A percentile compares a stretch with the other conserved stretches of the same genome.
phyloP scores from a whole-genome alignment of 2,113 vertebrate genomes.

The Agelaius tricolor region DNA sequence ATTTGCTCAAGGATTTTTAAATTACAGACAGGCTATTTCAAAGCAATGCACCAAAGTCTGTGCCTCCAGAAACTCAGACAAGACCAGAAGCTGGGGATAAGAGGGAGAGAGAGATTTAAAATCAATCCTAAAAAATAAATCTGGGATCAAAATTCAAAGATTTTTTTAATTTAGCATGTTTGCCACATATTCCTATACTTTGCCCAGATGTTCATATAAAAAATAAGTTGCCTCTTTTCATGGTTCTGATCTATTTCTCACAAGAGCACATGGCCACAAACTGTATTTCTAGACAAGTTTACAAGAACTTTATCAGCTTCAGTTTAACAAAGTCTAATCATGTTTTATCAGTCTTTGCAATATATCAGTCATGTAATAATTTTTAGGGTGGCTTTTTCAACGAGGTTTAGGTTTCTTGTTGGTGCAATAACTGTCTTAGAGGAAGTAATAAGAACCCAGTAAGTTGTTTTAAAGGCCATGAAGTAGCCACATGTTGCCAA shows the following conservation, averaged over 20 bases:
- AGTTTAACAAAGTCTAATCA: neutral
- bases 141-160: neutral
- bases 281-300: neutral
- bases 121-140: neutral
- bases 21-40: neutral
- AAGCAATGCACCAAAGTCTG: neutral
- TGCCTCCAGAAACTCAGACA: neutral
- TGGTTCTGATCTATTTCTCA: neutral
- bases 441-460: neutral
- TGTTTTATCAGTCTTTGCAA: neutral
- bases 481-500: neutral
- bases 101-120: neutral
- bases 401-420: neutral
- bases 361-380: neutral
- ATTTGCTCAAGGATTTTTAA: neutral
- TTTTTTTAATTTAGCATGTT: neutral
- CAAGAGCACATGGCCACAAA: neutral
- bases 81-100: neutral
- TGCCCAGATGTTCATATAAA: neutral
- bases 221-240: neutral
- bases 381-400: neutral
- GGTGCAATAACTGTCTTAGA: neutral
- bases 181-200: neutral
- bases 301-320: neutral
- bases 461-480: neutral